Conservation (phyloP, 2,888 invertebrate species). For the Chymomyza caudatula region DNA sequence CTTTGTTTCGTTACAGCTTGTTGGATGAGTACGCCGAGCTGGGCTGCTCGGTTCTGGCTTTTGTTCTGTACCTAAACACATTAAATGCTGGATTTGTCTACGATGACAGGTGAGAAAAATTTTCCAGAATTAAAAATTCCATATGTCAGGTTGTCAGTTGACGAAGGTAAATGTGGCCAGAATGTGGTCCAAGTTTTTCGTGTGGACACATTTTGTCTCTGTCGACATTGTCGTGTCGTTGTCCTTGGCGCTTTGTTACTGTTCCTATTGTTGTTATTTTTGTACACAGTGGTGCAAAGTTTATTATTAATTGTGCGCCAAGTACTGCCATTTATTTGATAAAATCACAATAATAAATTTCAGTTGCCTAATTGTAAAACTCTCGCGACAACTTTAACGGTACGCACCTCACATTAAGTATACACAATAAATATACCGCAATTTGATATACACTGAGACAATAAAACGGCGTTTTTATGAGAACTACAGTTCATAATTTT, state of each 20-base stretch:
- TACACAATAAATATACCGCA: constrained; percentile 24
- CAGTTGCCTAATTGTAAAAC: constrained; percentile 64
- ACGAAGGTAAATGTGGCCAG: constrained; percentile 54
- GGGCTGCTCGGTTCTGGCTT: constrained; percentile 87
- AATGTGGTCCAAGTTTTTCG: background rate
- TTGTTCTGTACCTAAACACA: constrained; percentile 92
- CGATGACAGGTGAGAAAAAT: constrained; percentile 91
- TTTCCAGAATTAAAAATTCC: constrained; percentile 68
- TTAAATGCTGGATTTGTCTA: constrained; percentile 95
- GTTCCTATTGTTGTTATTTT: background rate
- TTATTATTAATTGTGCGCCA: constrained; percentile 69
- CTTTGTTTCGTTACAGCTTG: constrained; percentile 45
- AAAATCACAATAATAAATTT: constrained; percentile 66
- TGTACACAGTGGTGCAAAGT: constrained; percentile 20
- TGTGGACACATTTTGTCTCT: background rate
- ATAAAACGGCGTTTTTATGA: background rate
- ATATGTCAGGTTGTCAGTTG: constrained; percentile 68
- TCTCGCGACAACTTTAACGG: constrained; percentile 12
- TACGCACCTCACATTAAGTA: background rate
- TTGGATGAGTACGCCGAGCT: constrained; percentile 87
- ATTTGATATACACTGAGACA: constrained; percentile 16
- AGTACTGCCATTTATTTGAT: constrained; percentile 64
- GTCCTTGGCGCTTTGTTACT: background rate
- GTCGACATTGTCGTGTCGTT: background rate
- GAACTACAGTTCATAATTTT: too few species aligned